Conservation (phyloP, 2,888 invertebrate species). For the Meliscaeva auricollis region DNA sequence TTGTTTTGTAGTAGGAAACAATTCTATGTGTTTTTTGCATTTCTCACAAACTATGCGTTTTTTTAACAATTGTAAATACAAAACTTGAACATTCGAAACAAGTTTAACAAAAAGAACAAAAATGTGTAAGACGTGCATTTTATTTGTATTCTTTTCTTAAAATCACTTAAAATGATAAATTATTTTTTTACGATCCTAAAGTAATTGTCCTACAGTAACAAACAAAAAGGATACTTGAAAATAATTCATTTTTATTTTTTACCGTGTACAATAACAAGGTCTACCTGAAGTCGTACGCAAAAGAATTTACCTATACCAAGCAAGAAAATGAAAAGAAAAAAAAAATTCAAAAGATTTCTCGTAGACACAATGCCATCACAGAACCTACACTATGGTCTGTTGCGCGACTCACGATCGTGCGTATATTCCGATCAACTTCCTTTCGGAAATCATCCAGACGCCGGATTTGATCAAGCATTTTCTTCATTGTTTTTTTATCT, state of each 20-base stretch:
- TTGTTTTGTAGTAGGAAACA: no score
- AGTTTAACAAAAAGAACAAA: no score
- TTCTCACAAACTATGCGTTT: no score
- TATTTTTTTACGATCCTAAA: no score
- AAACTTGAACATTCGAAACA: no score
- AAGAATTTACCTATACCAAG: conserved; percentile 46
- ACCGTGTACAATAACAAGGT: conserved; percentile 32
- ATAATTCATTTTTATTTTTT: conserved; percentile 13
- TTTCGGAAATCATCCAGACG: conserved; percentile 76
- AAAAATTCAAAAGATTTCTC: conserved; percentile 8
- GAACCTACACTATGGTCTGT: conserved; percentile 1
- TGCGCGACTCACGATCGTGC: conserved; percentile 68
- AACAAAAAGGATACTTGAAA: no score
- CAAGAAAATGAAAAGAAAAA: not conserved
- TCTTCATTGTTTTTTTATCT: conserved; percentile 25
- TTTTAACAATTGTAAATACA: no score
- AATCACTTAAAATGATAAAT: no score
- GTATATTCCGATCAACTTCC: conserved; percentile 74
- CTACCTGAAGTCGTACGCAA: conserved; percentile 48
- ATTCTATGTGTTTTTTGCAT: no score
- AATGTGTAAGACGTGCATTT: no score
- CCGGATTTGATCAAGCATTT: conserved; percentile 73
- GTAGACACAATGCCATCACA: conserved; percentile 54
- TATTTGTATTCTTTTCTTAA: no score
- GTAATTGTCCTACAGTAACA: no score